These are phyloP conservation scores for Pammene aurita DNA, from an alignment of 2,888 invertebrate species.

Conservation along the genomic window DNA sequence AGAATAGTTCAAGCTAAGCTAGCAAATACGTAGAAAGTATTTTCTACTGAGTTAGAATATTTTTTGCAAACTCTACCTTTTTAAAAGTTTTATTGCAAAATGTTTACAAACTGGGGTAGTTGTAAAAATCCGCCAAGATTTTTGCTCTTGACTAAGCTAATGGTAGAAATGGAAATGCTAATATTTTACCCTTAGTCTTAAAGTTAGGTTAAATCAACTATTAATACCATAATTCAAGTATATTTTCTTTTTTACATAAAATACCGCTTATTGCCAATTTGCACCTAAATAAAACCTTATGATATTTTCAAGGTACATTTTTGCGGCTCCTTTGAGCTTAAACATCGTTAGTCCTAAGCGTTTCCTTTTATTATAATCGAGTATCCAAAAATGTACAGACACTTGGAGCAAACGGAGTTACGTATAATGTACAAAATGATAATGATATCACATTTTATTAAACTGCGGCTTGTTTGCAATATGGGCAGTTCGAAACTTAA, in stretches of 20 bases:
- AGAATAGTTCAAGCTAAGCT: too few species aligned
- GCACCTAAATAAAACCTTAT: slow-evolving; percentile 10
- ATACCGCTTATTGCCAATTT: slow-evolving; percentile 22
- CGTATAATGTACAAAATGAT: slow-evolving; percentile 10
- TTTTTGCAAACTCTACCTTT: too few species aligned
- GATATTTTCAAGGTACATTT: slow-evolving; percentile 9
- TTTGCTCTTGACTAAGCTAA: too few species aligned
- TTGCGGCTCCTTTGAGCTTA: slow-evolving; percentile 12
- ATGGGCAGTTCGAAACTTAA: background rate
- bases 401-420: slow-evolving; percentile 18
- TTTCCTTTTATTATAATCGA: slow-evolving; percentile 34
- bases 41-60: too few species aligned
- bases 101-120: too few species aligned
- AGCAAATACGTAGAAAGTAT: too few species aligned
- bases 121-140: too few species aligned
- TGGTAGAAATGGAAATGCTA: too few species aligned
- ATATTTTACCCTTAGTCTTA: too few species aligned
- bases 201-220: background rate
- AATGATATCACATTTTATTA: slow-evolving; percentile 8
- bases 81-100: too few species aligned
- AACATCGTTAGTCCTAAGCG: slow-evolving; percentile 31
- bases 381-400: slow-evolving; percentile 20
- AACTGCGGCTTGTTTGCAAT: background rate
- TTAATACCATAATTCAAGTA: background rate
- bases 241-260: background rate